Conservation (phyloP, 2,888 invertebrate genomes). For the Latrodectus hesperus region DNA sequence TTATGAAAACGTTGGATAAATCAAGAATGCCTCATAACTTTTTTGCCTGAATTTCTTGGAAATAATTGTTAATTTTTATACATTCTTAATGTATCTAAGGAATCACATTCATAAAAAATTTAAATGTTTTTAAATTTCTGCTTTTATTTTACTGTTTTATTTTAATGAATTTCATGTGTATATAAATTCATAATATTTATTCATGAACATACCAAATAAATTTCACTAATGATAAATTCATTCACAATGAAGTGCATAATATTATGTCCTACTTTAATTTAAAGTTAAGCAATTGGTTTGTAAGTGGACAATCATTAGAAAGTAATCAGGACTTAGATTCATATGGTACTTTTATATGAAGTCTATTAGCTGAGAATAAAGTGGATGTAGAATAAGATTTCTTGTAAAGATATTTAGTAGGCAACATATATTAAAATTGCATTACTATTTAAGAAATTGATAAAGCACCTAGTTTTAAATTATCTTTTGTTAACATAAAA, state of each 20-base stretch:
- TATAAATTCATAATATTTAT: background rate
- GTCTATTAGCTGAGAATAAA: background rate
- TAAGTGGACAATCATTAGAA: slow-evolving; percentile 60
- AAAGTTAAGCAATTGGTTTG: slow-evolving; percentile 20
- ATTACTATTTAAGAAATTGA: no score
- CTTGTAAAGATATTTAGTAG: background rate
- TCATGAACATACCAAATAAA: no score
- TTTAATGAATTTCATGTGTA: background rate
- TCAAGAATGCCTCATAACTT: no score
- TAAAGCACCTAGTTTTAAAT: background rate
- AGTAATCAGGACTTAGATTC: slow-evolving; percentile 14
- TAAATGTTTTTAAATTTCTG: no score
- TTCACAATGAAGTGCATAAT: background rate
- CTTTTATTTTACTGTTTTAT: no score
- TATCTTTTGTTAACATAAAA: background rate
- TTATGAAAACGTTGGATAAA: no score
- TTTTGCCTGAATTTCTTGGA: no score
- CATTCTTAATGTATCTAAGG: no score
- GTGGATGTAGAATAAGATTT: background rate
- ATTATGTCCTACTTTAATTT: background rate
- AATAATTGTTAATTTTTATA: no score
- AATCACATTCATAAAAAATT: no score
- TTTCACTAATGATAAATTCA: no score
- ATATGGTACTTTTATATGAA: slow-evolving; percentile 2
- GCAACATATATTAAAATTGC: no score